Conservation (phyloP, 1,140 invertebrate species). For the Theocolax elegans region DNA sequence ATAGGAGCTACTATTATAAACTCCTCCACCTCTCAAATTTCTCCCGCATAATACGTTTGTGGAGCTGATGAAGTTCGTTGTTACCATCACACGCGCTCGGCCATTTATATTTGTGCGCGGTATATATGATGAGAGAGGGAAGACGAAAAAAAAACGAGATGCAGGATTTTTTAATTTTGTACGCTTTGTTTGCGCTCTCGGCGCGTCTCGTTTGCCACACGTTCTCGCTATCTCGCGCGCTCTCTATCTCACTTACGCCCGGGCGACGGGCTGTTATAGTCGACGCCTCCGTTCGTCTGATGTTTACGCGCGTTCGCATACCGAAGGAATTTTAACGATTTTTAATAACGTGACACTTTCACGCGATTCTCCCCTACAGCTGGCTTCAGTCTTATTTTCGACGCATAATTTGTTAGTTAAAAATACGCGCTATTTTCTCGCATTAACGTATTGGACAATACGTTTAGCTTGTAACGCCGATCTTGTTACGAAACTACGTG, state of each 20-base stretch:
- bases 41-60: conserved; percentile 37
- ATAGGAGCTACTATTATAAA: conserved; percentile 40
- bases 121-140: not conserved
- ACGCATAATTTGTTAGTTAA: conserved; percentile 22
- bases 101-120: conserved; percentile 25
- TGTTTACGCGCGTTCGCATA: not conserved
- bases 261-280: too few relatives aligned
- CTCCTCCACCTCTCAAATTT: conserved; percentile 37
- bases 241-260: too few relatives aligned
- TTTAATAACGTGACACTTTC: conserved; percentile 25
- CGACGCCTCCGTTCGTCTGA: not conserved
- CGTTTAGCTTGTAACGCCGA: too few relatives aligned
- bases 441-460: too few relatives aligned
- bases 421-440: conserved; percentile 29
- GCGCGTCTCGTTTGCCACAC: too few relatives aligned
- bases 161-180: conserved; percentile 30
- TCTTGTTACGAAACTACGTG: too few relatives aligned
- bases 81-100: conserved; percentile 11
- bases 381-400: conserved; percentile 1
- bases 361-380: not conserved
- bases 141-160: conserved; percentile 23
- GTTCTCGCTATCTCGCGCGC: too few relatives aligned
- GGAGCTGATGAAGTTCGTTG: conserved; percentile 35
- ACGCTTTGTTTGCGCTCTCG: conserved; percentile 4
- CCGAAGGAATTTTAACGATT: conserved; percentile 25